These are phyloP conservation scores for Diaphora mendica DNA, from an alignment of 2,888 invertebrate species.

Conservation along the genomic window DNA sequence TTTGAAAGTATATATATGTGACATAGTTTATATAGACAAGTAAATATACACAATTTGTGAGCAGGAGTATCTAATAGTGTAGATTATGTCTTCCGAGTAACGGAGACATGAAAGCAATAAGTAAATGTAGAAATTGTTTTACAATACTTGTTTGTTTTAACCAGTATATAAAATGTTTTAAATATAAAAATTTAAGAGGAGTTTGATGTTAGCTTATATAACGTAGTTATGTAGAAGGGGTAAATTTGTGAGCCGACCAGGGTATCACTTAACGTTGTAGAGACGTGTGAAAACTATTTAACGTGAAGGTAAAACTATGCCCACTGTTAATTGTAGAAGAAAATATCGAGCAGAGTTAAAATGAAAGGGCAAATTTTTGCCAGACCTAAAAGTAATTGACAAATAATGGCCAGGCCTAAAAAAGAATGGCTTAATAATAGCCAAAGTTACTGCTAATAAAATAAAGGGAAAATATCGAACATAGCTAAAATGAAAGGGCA, in stretches of 20 bases:
- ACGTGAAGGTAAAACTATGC: background rate
- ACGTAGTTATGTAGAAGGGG: slow-evolving; percentile 43
- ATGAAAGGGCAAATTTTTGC: background rate
- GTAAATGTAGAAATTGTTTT: slow-evolving; percentile 59
- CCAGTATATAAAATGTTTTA: slow-evolving; percentile 29
- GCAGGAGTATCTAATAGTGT: slow-evolving; percentile 46
- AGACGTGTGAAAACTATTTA: background rate
- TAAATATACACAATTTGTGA: slow-evolving; percentile 18
- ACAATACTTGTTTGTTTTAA: slow-evolving; percentile 52
- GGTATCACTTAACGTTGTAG: background rate
- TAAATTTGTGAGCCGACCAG: slow-evolving; percentile 29
- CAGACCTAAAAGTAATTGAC: background rate
- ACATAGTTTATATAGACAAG: slow-evolving; percentile 17
- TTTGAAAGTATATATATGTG: slow-evolving; percentile 11
- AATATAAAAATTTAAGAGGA: slow-evolving; percentile 52
- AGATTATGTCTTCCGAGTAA: slow-evolving; percentile 75
- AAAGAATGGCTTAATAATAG: background rate
- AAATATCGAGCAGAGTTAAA: background rate
- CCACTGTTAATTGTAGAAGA: background rate
- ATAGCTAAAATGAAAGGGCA: too few relatives aligned
- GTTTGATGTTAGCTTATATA: slow-evolving; percentile 63
- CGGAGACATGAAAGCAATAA: slow-evolving; percentile 77
- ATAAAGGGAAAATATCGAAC: background rate
- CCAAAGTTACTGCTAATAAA: background rate
- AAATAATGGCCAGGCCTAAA: too few relatives aligned